phyloP scores from a whole-genome alignment of 2,113 vertebrate genomes.

The Hucho hucho region DNA sequence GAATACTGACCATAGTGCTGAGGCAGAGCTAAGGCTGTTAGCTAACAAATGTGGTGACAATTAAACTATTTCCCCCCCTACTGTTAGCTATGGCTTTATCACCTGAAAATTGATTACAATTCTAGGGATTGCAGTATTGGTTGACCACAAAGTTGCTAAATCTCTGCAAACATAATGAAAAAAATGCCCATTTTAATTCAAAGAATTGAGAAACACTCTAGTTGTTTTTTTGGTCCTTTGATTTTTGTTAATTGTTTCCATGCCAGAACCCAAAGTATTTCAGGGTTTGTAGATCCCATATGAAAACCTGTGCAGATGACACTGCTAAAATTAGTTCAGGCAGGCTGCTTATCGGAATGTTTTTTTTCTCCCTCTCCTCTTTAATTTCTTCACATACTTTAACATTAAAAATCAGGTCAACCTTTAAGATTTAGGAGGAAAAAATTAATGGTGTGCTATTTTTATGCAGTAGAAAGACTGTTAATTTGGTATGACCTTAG shows the following conservation, averaged over 20 bases:
- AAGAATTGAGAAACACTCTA: neutral
- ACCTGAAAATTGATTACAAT: constrained; percentile 77
- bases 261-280: constrained; percentile 47
- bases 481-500: constrained; percentile 83
- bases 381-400: constrained; percentile 77
- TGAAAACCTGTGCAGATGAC: constrained; percentile 56
- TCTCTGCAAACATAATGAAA: constrained; percentile 55
- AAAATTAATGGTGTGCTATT: constrained; percentile 83
- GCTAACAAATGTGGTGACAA: constrained; percentile 69
- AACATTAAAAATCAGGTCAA: constrained; percentile 80
- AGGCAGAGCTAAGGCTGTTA: constrained; percentile 76
- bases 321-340: constrained; percentile 62
- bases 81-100: constrained; percentile 63
- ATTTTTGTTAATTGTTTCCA: constrained; percentile 38
- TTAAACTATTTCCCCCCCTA: constrained; percentile 67
- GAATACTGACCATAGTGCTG: constrained; percentile 64
- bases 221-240: constrained; percentile 33
- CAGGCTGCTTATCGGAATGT: constrained; percentile 59
- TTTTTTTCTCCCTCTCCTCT: constrained; percentile 3
- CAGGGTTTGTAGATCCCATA: constrained; percentile 43
- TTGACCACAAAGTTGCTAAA: constrained; percentile 58
- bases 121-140: constrained; percentile 39
- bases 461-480: constrained; percentile 77
- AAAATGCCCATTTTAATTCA: constrained; percentile 19
- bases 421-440: constrained; percentile 78